Evolutionary conservation across 2,797 vertebrate genomes (phyloP), one percentile per base, ranked within the genome.

Genomic region (Mus minutoides): DNA sequence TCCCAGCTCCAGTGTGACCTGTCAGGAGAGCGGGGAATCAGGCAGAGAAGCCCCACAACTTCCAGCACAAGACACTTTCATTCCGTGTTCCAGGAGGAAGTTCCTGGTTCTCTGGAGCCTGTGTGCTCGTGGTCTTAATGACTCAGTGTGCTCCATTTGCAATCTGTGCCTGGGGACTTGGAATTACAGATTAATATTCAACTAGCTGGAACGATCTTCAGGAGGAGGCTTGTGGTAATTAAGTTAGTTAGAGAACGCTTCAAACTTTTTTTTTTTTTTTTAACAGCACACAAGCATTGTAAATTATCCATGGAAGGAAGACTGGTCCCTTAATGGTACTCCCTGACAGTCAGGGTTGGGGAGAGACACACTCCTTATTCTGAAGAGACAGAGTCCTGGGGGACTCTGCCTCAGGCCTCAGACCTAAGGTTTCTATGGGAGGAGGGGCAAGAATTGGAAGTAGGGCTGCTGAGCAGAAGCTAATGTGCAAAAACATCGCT

Each of bases 171-270:
- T 97, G 22, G 97, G 97, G 98, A 97, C 96, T 97, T 96, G 91
- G 97, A 97, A 97, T 95, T 95, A 73, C 87, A 97, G 97, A 95
- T 97, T 98, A 98, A 98, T 98, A 98, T 97, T 97, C 98, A 95
- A 94, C 91, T 97, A 95, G 96, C 97, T 97, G 94, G 93, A 97
- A 97, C 3, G 22, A 96, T 97, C 96, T 96, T 97, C 96, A 92
- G 90, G 92, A 97, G 94, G 97, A 97, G 95, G 94, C 95, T 96
- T 1, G 37, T 82, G 96, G 97, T 97, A 97, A 97, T 98, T 97
- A 96, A 96, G 96, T 97, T 97, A 89, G 96, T 95, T 95, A 94
- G 92, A 96, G 96, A 97, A 97, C 92, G 95, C 95, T 96, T 96
- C 91, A 97, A 96, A 92, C 89, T 95, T 97, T 91, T 94, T 97